Evolutionary conservation across 2,797 vertebrate genomes (phyloP), one percentile per base, ranked within the genome.

Genomic region (Pseudomugil tenellus): DNA sequence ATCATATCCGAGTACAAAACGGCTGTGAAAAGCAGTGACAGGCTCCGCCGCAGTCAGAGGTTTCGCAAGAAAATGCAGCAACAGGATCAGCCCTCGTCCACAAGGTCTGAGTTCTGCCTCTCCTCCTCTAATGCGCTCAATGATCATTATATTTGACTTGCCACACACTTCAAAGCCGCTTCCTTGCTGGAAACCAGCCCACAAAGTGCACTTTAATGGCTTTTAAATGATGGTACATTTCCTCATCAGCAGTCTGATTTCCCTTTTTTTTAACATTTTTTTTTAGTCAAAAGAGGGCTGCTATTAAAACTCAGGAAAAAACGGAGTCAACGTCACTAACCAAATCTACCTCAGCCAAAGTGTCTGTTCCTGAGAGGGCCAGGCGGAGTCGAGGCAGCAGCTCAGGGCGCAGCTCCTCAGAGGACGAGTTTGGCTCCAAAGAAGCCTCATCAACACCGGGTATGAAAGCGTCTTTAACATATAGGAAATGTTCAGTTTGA

Each of bases 1-100:
- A 95, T 99, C 78, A 94, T 96, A 84, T 97, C 95, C 0, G 96
- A 98, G 77, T 97, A 96, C 90, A 98, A 94, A 93, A 96, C 94
- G 3, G 94, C 95, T n/a, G 85, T 97, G 63, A 98, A 97, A 84
- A 96, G 95, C 85, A 96, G 91, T 12, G 93, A 95, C 48, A 95
- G 94, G 85, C 91, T 96, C 23, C 88, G 94, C 34, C 96, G 94
- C 81, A 97, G 95, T 85, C 95, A 95, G 90, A 94, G 96, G 79
- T 96, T 94, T 87, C 92, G 86, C 2, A 96, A 94, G 85, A 96
- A 95, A 72, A 70, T 85, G n/a, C 93, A 92, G 72, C 94, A 91
- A 78, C 93, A 90, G 79, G 87, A 93, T 54, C 86, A 89, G 3
- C 62, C 70, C n/a, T 63, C 73, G 3, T 67, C 85, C 82, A 80